These are phyloP conservation scores for Aegotheles bennettii DNA, from an alignment of 2,113 vertebrate species.

Conservation along the genomic window DNA sequence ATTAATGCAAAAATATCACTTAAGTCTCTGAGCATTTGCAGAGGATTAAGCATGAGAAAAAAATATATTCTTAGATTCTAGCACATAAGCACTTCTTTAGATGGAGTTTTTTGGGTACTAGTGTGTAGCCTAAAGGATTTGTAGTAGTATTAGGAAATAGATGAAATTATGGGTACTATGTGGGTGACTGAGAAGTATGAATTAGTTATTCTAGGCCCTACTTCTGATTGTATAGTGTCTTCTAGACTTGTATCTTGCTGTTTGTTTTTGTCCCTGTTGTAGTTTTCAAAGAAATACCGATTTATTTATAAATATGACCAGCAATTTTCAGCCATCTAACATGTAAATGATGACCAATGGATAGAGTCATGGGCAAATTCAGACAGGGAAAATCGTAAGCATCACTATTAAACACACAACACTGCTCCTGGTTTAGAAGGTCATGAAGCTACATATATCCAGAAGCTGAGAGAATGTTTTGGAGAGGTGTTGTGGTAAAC, in stretches of 20 bases:
- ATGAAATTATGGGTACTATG: neutral
- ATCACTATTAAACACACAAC: neutral
- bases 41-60: neutral
- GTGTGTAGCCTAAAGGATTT: neutral
- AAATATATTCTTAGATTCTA: neutral
- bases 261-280: neutral
- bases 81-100: neutral
- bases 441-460: neutral
- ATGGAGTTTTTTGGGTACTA: neutral
- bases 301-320: neutral
- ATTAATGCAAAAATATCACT: neutral
- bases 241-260: neutral
- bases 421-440: neutral
- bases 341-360: neutral
- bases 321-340: neutral
- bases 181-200: neutral
- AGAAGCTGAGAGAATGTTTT: neutral
- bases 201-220: neutral
- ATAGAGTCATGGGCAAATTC: neutral
- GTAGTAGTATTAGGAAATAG: neutral
- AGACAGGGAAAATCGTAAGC: neutral
- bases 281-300: neutral
- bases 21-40: neutral
- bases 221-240: neutral
- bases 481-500: neutral